These are phyloP conservation scores for Kryptolebias marmoratus DNA, from an alignment of 2,113 vertebrate species.

Conservation along the genomic window DNA sequence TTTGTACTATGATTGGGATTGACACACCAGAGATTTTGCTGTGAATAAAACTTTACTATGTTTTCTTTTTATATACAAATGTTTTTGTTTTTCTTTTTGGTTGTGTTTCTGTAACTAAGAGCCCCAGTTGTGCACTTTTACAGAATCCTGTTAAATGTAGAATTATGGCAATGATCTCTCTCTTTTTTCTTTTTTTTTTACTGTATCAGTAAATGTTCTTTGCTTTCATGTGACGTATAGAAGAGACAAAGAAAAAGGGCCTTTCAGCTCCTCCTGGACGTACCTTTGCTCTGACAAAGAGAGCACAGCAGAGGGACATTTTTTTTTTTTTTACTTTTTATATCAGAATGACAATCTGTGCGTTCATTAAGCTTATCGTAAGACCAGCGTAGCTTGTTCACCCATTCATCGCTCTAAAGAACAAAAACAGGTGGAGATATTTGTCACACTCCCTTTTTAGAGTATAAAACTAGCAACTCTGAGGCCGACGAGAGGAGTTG, in stretches of 20 bases:
- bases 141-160: slow-evolving; percentile 68
- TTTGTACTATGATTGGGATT: slow-evolving; percentile 55
- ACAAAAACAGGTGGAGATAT: neutral
- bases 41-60: slow-evolving; percentile 70
- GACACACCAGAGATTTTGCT: slow-evolving; percentile 71
- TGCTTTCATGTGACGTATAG: slow-evolving; percentile 61
- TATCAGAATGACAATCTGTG: neutral
- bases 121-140: slow-evolving; percentile 80
- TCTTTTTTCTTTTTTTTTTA: slow-evolving; percentile 60
- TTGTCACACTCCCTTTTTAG: neutral
- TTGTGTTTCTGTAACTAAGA: slow-evolving; percentile 57
- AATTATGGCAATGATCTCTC: slow-evolving; percentile 52
- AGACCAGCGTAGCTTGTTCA: neutral
- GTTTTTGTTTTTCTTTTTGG: slow-evolving; percentile 44
- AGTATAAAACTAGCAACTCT: neutral
- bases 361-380: neutral
- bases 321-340: neutral
- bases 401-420: slow-evolving; percentile 4
- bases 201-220: slow-evolving; percentile 76
- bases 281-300: neutral
- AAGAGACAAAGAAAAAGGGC: slow-evolving; percentile 15
- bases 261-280: slow-evolving; percentile 32
- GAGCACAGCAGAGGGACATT: neutral
- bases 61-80: slow-evolving; percentile 69
- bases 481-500: slow-evolving; percentile 23